Evolutionary conservation across 2,113 vertebrate genomes (phyloP).

Genomic region (Ornithorhynchus anatinus): DNA sequence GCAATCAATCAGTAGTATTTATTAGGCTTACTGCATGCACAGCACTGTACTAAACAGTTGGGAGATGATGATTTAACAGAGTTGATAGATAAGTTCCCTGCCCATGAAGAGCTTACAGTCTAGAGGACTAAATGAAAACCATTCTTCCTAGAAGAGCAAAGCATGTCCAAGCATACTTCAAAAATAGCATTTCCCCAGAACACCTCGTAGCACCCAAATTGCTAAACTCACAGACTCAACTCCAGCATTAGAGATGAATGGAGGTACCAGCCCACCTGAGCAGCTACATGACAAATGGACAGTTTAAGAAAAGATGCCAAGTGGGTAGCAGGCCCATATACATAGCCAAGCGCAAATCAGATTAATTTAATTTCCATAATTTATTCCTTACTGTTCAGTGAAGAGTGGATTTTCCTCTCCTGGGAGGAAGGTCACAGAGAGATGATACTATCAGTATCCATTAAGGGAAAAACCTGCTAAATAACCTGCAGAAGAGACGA

Average conservation of each 20-base stretch:
- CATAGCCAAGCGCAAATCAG: slow-evolving; percentile 26
- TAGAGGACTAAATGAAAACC: no score
- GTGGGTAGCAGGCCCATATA: no score
- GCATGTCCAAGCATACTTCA: slow-evolving; percentile 50
- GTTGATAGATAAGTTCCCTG: no score
- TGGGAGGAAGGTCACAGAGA: slow-evolving; percentile 6
- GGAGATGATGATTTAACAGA: no score
- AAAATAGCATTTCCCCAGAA: slow-evolving; percentile 25
- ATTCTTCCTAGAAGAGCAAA: slow-evolving; percentile 19
- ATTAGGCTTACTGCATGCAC: no score
- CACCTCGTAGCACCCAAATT: slow-evolving; percentile 40
- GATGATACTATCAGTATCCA: background rate
- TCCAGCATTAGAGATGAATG: slow-evolving; percentile 50
- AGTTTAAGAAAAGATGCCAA: no score
- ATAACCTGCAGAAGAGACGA: background rate
- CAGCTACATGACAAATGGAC: no score
- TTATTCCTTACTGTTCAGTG: slow-evolving; percentile 34
- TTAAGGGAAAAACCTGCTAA: slow-evolving; percentile 11
- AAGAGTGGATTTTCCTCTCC: slow-evolving; percentile 17
- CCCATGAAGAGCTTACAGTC: no score
- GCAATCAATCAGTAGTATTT: no score
- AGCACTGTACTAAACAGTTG: no score
- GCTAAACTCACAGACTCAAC: slow-evolving; percentile 46
- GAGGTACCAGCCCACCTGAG: no score
- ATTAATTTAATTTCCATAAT: slow-evolving; percentile 41